phyloP scores from a whole-genome alignment of 2,113 vertebrate genomes.

The Trogon surrucura region DNA sequence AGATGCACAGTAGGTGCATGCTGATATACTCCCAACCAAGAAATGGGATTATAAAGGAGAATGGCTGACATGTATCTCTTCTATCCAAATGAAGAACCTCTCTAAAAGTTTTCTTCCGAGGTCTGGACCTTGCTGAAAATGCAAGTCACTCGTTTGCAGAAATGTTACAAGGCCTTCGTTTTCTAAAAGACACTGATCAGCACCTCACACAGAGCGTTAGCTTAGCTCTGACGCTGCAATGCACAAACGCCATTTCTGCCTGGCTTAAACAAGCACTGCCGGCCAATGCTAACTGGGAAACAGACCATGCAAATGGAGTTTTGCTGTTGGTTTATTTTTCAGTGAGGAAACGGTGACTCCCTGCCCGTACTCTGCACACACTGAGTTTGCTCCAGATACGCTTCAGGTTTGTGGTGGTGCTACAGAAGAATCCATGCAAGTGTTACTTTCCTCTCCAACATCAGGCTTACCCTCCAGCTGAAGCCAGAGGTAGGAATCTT shows the following conservation, averaged over 20 bases:
- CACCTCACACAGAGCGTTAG: background rate
- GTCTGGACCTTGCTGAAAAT: background rate
- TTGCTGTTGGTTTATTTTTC: background rate
- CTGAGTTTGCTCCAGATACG: background rate
- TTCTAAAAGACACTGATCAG: background rate
- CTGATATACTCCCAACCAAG: background rate
- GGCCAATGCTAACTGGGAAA: background rate
- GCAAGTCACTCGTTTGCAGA: background rate
- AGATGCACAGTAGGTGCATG: background rate
- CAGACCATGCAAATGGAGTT: background rate
- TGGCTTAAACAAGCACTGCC: background rate
- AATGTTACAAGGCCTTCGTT: background rate
- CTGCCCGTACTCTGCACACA: background rate
- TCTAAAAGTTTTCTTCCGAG: background rate
- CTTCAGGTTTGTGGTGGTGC: background rate
- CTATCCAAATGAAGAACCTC: background rate
- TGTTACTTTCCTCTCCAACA: background rate
- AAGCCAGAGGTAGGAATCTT: constrained; percentile 93
- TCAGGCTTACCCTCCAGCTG: constrained; percentile 87
- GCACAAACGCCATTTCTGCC: background rate
- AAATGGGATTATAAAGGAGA: constrained; percentile 1
- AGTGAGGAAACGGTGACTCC: background rate
- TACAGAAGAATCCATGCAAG: background rate
- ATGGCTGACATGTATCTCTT: background rate
- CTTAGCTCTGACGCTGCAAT: background rate